Evolutionary conservation across 2,888 invertebrate species (phyloP).

Genomic region (Chymomyza amoena): DNA sequence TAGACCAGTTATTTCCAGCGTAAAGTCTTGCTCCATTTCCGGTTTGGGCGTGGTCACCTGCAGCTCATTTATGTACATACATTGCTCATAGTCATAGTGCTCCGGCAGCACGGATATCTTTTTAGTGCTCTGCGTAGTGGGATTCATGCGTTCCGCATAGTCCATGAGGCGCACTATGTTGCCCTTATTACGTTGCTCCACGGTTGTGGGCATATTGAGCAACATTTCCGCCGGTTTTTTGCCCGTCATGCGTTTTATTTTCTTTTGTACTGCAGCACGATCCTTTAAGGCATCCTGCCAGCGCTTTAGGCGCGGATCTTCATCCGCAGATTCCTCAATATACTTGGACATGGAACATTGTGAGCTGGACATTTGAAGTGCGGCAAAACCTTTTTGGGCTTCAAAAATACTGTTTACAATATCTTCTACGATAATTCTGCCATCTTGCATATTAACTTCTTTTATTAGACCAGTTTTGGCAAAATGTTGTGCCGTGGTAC

Average conservation of each 20-base stretch:
- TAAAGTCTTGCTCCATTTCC: constrained; percentile 32
- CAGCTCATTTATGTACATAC: constrained; percentile 35
- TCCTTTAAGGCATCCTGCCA: constrained; percentile 63
- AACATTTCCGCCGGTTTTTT: constrained; percentile 54
- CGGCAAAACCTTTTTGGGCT: neutral
- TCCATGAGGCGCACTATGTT: constrained; percentile 64
- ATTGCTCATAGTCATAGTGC: constrained; percentile 21
- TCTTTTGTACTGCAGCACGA: constrained; percentile 43
- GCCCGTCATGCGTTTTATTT: constrained; percentile 45
- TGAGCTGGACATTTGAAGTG: constrained; percentile 16
- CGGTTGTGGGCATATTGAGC: constrained; percentile 54
- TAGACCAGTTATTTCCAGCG: constrained; percentile 66
- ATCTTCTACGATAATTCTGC: constrained; percentile 19
- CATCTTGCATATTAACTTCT: constrained; percentile 16
- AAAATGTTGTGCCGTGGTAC: neutral
- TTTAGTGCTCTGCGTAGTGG: constrained; percentile 26
- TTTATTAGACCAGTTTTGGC: neutral
- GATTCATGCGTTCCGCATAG: constrained; percentile 60
- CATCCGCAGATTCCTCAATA: constrained; percentile 31
- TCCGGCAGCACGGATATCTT: constrained; percentile 24
- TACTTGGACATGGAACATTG: constrained; percentile 3
- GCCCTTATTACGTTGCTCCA: constrained; percentile 62
- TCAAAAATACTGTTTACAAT: constrained; percentile 39
- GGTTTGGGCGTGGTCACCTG: constrained; percentile 59
- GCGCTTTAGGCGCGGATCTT: constrained; percentile 62